Evolutionary conservation across 2,113 vertebrate species (phyloP), one percentile per base, ranked within the genome.

Genomic region (Aldabrachelys gigantea): DNA sequence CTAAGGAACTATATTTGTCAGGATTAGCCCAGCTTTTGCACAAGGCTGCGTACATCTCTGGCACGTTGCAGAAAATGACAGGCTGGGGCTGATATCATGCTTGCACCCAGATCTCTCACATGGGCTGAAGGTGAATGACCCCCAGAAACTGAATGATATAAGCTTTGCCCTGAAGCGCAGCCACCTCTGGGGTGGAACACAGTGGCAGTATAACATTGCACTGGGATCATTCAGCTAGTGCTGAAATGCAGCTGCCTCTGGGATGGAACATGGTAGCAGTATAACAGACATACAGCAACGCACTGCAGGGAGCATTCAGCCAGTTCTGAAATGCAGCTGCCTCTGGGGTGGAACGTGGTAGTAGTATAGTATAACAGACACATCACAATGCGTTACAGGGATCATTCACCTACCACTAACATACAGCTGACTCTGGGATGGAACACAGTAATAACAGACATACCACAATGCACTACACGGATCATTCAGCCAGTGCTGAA

Each of bases 401-500:
- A 65, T 65, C 35, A 35, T 35, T 65, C 31, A 17, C 31, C 62
- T 35, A 65, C 6, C 7, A 6, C 62, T 17, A 31, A 65, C 31
- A n/a, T 17, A 5, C 31, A 65, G 62, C 62, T 35, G 35, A 6
- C 62, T 65, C 62, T 35, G 65, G 17, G 21, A 9, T 75, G 69
- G 69, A 75, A 24, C 38, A 24, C 19, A 4, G 69, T 8, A 24
- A 16, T 72, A 38, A 72, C 65, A 38, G 24, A 27, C 25, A 57
- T 5, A 35, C 1, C 8, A 17, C 13, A 35, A 17, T 3, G 5
- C 13, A 5, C 27, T 31, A 8, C 62, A 69, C 13, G 35, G 16
- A 17, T 17, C 16, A 52, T 52, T 16, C 2, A 14, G 7, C 31
- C 8, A 17, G 4, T 6, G 2, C 31, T 35, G n/a, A n/a, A 6